A percentile compares a stretch with the other conserved stretches of the same genome.
phyloP scores from a whole-genome alignment of 2,113 vertebrate species.

The Hydrolagus affinis region DNA sequence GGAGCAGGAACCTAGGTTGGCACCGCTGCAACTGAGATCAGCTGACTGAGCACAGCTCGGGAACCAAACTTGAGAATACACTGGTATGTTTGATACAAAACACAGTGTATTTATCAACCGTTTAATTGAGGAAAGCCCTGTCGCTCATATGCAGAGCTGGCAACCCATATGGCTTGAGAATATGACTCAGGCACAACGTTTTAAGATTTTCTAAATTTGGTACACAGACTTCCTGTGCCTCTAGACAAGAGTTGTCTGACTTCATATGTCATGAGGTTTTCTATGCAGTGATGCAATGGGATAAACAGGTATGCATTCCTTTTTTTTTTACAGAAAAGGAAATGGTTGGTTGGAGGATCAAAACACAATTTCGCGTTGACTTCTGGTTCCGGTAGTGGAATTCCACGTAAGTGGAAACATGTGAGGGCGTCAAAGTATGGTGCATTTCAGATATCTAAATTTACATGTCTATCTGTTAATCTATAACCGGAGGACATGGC shows the following conservation, averaged over 20 bases:
- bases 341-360: conserved; percentile 57
- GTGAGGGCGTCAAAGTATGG: conserved; percentile 47
- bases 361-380: conserved; percentile 52
- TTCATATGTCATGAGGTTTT: conserved; percentile 38
- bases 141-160: not conserved
- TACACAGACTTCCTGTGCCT: conserved; percentile 54
- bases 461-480: not conserved
- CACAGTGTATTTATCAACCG: no score
- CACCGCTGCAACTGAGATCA: no score
- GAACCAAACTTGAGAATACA: no score
- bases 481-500: no score
- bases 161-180: not conserved
- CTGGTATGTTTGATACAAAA: no score
- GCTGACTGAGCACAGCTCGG: no score
- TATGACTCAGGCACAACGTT: not conserved
- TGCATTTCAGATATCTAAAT: conserved; percentile 33
- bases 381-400: conserved; percentile 61
- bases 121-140: no score
- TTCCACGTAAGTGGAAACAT: conserved; percentile 61
- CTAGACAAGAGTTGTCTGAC: conserved; percentile 45
- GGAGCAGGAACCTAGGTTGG: no score
- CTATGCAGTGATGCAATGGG: conserved; percentile 66
- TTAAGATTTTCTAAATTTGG: conserved; percentile 13
- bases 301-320: conserved; percentile 50
- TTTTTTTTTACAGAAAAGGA: conserved; percentile 55